Base-by-base conservation (phyloP, 2,888 invertebrate species). In the Tineola bisselliella region DNA sequence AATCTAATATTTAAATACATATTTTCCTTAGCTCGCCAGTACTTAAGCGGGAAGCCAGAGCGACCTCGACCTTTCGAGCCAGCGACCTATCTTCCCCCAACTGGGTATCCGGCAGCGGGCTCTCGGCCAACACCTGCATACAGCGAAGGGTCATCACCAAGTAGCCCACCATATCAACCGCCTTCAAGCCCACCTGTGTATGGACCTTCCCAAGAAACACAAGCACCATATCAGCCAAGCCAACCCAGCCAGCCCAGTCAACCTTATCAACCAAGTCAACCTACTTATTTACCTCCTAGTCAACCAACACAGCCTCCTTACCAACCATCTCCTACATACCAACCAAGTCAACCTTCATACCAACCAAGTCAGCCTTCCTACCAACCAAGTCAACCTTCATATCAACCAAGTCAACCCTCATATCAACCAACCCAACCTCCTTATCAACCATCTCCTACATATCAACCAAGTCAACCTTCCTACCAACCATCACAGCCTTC, bases 11-110 rank as follows among this genome's bases (percentile, higher is more conserved):
- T 25, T 2, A 4, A 25, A 25, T 6, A 25, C 61, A 25, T 25
- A 25, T 4, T 25, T 4, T 63, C 61, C 62, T 83, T 82, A 92
- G 92, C 90, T 75, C 91, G 92, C 17, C 92, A 92, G 64, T 84
- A 89, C 89, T 91, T 74, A 76, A 91, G 91, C 63, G 89, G 89
- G 62, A 84, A 88, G 62, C 89, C 91, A 0, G 91, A 92, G 69
- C 90, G 88, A 70, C 92, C 92, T n/a, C 82, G 92, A 66, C 92
- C 92, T 0, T 92, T 92, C 72, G 89, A 91, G 72, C 87, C 90
- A 56, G 73, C 80, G 11, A 19, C 65, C 59, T 69, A 69, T 15
- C 84, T 84, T 61, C 71, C 84, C 3, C 86, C 84, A 19, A 79
- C 75, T 6, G 87, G 83, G 6, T 87, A 81, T 65, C 87, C 82